phyloP scores from a whole-genome alignment of 2,113 vertebrate species.

The Abramis brama region DNA sequence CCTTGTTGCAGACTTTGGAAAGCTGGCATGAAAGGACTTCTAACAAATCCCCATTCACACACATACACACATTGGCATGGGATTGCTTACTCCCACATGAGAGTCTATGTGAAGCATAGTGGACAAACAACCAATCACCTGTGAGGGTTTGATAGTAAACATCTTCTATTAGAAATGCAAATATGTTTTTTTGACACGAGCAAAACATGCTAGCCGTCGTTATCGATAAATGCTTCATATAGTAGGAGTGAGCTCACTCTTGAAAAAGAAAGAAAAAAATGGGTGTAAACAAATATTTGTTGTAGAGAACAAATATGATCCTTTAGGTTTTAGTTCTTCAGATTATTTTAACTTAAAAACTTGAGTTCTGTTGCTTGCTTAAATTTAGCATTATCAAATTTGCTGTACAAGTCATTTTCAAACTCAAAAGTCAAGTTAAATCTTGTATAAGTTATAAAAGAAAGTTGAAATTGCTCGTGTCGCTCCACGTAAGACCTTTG shows the following conservation, averaged over 20 bases:
- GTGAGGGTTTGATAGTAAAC: slow-evolving; percentile 69
- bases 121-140: slow-evolving; percentile 74
- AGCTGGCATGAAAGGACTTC: slow-evolving; percentile 55
- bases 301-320: neutral
- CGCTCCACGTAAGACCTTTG: too few species aligned
- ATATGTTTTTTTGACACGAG: slow-evolving; percentile 29
- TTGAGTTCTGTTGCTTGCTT: too few species aligned
- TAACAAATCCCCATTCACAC: slow-evolving; percentile 54
- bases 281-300: slow-evolving; percentile 16
- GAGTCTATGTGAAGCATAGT: slow-evolving; percentile 63
- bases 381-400: too few species aligned
- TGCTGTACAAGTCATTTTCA: too few species aligned
- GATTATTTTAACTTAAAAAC: neutral
- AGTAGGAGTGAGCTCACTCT: neutral
- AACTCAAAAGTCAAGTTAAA: too few species aligned
- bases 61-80: slow-evolving; percentile 55
- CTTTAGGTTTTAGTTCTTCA: neutral
- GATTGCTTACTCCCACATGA: slow-evolving; percentile 69
- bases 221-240: slow-evolving; percentile 12
- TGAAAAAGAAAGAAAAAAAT: neutral
- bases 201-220: slow-evolving; percentile 15
- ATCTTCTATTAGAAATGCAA: slow-evolving; percentile 70
- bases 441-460: too few species aligned
- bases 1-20: slow-evolving; percentile 63
- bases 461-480: too few species aligned